Percentiles rank a stretch among this genome's conserved stretches.
These are phyloP conservation scores for Dendrolimus punctatus DNA, from an alignment of 1,140 invertebrate species.

Conservation along the genomic window DNA sequence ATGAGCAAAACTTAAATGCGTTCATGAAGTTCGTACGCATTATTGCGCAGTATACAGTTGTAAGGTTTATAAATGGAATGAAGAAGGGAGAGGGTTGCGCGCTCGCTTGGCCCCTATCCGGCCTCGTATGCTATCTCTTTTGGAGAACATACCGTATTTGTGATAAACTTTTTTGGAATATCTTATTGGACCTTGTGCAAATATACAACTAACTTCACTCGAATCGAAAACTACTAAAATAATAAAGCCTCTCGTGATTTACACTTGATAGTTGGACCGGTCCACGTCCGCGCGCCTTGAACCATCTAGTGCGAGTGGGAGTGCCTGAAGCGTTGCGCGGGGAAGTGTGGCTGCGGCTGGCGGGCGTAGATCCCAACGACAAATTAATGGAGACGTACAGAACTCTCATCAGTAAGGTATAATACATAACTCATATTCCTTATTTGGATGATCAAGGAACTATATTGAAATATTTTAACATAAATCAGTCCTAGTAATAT, in stretches of 20 bases:
- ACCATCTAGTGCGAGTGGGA: conserved; percentile 86
- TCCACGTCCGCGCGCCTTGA: conserved; percentile 84
- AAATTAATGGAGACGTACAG: conserved; percentile 94
- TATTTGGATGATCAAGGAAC: background rate
- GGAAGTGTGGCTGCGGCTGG: conserved; percentile 97
- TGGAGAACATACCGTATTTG: no score
- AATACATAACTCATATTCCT: background rate
- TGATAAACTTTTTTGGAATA: no score
- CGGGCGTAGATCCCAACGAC: conserved; percentile 86
- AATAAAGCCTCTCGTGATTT: background rate
- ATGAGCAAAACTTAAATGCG: no score
- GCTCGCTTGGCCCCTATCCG: no score
- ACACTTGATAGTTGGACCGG: conserved; percentile 73
- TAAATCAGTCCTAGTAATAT: no score
- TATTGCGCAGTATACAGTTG: no score
- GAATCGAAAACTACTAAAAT: background rate
- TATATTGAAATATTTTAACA: background rate
- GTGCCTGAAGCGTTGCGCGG: conserved; percentile 97
- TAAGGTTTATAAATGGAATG: no score
- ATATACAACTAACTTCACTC: no score
- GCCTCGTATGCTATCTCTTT: no score
- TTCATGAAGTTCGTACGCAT: no score
- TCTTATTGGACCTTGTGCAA: no score
- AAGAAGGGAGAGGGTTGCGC: no score
- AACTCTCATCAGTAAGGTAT: conserved; percentile 90